Evolutionary conservation across 2,888 invertebrate genomes (phyloP).

Genomic region (Phortica okadai): DNA sequence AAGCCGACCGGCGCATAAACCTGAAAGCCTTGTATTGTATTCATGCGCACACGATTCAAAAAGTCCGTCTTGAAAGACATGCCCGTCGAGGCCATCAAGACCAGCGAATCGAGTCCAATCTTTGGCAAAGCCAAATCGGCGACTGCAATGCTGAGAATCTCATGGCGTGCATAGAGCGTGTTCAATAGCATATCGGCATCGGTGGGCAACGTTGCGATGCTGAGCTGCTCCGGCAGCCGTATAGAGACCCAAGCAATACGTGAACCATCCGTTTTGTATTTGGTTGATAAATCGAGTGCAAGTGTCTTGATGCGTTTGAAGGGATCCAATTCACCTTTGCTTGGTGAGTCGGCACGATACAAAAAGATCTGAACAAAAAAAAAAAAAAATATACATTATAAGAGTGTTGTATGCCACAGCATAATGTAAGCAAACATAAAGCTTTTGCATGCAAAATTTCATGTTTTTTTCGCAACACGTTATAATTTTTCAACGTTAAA

Average conservation of each 20-base stretch:
- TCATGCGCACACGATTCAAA: slow-evolving; percentile 96
- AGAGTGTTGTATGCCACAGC: too few relatives aligned
- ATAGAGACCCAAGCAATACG: slow-evolving; percentile 85
- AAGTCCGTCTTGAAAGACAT: slow-evolving; percentile 88
- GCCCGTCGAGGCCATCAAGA: slow-evolving; percentile 82
- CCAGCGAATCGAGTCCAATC: slow-evolving; percentile 84
- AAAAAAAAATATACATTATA: slow-evolving; percentile 25
- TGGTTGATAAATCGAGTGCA: slow-evolving; percentile 81
- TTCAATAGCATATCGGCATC: slow-evolving; percentile 70
- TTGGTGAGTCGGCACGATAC: slow-evolving; percentile 80
- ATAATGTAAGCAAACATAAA: too few relatives aligned
- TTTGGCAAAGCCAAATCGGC: slow-evolving; percentile 84
- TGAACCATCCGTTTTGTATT: slow-evolving; percentile 82
- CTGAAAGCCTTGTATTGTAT: slow-evolving; percentile 92
- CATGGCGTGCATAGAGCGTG: slow-evolving; percentile 74
- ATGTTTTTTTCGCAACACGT: too few relatives aligned
- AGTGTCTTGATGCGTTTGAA: slow-evolving; percentile 81
- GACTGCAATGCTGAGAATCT: slow-evolving; percentile 78
- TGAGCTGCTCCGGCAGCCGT: slow-evolving; percentile 77
- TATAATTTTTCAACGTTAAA: too few relatives aligned
- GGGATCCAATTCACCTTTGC: slow-evolving; percentile 81
- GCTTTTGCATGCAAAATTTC: too few relatives aligned
- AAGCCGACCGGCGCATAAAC: slow-evolving; percentile 95
- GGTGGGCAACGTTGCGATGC: slow-evolving; percentile 49
- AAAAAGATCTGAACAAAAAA: slow-evolving; percentile 79